Evolutionary conservation across 2,888 invertebrate species (phyloP).

Genomic region (Calliscelio sp.): DNA sequence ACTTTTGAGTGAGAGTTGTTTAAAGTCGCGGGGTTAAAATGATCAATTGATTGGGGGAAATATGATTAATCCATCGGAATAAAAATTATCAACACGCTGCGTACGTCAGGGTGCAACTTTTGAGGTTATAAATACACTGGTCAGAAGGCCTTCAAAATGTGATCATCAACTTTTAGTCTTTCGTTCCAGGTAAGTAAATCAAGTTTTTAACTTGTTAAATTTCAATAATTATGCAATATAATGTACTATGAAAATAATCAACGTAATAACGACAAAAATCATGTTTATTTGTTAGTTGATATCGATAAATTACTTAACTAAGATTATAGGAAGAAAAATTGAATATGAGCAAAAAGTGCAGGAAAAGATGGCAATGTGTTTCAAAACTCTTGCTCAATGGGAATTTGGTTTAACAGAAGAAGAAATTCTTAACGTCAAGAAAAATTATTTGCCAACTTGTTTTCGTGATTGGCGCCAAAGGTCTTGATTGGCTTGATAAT

Average conservation of each 20-base stretch:
- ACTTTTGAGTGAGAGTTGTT: constrained; percentile 21
- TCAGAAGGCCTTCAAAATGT: too few species aligned
- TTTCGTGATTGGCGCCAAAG: constrained; percentile 5
- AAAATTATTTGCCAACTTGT: constrained; percentile 3
- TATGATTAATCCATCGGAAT: too few species aligned
- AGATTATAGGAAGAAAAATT: constrained; percentile 34
- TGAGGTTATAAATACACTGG: too few species aligned
- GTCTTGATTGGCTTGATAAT: constrained; percentile 17
- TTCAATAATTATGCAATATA: too few species aligned
- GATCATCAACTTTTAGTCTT: too few species aligned
- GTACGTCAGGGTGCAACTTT: background rate
- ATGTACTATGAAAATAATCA: background rate
- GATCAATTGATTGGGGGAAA: too few species aligned
- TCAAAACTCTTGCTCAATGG: constrained; percentile 36
- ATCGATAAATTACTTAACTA: too few species aligned
- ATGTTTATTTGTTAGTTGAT: too few species aligned
- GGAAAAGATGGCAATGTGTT: constrained; percentile 23
- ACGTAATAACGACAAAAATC: background rate
- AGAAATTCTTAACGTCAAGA: constrained; percentile 15
- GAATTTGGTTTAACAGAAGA: constrained; percentile 31
- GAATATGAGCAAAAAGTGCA: constrained; percentile 4
- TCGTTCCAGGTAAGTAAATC: too few species aligned
- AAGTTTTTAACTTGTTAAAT: too few species aligned
- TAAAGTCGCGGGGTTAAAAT: constrained; percentile 9
- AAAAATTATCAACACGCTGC: too few species aligned